phyloP scores from a whole-genome alignment of 2,888 invertebrate species.

The Anaspis maculata region DNA sequence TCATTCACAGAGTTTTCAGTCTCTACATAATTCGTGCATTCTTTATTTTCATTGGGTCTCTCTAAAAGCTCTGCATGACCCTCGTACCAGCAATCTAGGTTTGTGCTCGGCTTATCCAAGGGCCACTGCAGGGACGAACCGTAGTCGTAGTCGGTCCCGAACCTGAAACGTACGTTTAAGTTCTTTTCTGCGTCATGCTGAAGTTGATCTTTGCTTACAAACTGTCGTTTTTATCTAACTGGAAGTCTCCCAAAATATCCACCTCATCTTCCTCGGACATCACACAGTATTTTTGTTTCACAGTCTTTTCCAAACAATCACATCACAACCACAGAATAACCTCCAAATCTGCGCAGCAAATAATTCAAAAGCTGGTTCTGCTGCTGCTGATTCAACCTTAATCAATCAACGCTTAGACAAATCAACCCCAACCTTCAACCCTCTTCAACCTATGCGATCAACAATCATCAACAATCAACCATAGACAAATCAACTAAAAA shows the following conservation, averaged over 20 bases:
- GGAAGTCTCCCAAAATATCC: slow-evolving; percentile 62
- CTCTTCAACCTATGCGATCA: no score
- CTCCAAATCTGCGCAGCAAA: no score
- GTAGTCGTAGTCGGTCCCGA: slow-evolving; percentile 45
- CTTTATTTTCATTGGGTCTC: slow-evolving; percentile 15
- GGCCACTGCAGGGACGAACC: slow-evolving; percentile 58
- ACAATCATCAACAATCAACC: no score
- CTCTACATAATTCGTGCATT: slow-evolving; percentile 24
- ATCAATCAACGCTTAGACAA: no score
- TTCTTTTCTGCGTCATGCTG: no score
- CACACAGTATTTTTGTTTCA: no score
- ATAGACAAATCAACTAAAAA: no score
- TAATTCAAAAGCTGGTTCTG: no score
- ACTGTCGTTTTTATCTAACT: slow-evolving; percentile 57
- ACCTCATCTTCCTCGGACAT: slow-evolving; percentile 55
- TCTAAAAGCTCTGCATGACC: slow-evolving; percentile 20
- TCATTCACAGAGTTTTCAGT: slow-evolving; percentile 37
- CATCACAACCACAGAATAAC: no score
- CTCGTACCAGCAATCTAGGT: slow-evolving; percentile 50
- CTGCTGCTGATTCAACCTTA: no score
- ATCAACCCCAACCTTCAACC: no score
- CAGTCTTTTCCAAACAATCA: no score
- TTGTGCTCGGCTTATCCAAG: slow-evolving; percentile 49
- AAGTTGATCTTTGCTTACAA: slow-evolving; percentile 51
- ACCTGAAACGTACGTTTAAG: slow-evolving; percentile 13